phyloP scores from a whole-genome alignment of 2,888 invertebrate genomes.

The Drosophila parthenogenetica region DNA sequence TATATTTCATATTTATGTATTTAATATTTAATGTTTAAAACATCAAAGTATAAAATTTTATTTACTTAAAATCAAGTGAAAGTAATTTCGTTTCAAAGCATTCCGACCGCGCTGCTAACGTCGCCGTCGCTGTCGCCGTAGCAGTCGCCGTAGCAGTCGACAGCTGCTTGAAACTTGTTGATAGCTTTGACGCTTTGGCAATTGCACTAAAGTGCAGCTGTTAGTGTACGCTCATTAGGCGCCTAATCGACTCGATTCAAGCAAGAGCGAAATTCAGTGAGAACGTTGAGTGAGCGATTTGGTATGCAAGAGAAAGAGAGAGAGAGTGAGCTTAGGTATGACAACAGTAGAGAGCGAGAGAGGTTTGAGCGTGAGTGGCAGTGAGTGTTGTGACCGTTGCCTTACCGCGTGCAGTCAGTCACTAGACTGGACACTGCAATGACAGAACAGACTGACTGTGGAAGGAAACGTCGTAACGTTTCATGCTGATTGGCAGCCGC shows the following conservation, averaged over 20 bases:
- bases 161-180: conserved; percentile 25
- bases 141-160: no score
- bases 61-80: not conserved
- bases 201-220: conserved; percentile 58
- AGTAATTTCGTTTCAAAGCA: not conserved
- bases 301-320: not conserved
- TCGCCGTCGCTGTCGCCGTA: not conserved
- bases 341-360: conserved; percentile 10
- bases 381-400: conserved; percentile 16
- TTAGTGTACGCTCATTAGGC: conserved; percentile 67
- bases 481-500: conserved; percentile 61
- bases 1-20: no score
- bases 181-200: conserved; percentile 20
- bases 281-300: conserved; percentile 1
- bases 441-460: conserved; percentile 10
- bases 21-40: no score
- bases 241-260: conserved; percentile 61
- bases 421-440: conserved; percentile 11
- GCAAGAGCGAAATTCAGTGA: not conserved
- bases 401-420: conserved; percentile 20
- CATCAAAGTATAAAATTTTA: no score
- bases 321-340: no score
- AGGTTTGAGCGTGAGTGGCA: conserved; percentile 2
- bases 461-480: conserved; percentile 33
- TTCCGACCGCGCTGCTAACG: not conserved